Evolutionary conservation across 2,888 invertebrate species (phyloP), one percentile per base, ranked within the genome.

Genomic region (Siphlonurus alternatus): DNA sequence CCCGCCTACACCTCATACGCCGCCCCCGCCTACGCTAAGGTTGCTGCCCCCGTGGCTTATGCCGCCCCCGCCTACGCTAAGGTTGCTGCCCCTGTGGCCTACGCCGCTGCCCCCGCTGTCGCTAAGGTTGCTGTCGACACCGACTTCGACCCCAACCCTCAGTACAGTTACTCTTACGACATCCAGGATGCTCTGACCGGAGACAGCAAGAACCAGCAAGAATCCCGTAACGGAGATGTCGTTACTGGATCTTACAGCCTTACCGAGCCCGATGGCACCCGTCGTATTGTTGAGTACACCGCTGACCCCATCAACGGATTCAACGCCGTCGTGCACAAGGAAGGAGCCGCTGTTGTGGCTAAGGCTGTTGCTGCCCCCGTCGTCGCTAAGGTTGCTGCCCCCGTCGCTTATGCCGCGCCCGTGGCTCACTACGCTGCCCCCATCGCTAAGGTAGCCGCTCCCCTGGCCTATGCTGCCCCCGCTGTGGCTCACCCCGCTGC

Each of bases 21-120:
- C 2, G 63, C 74, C 74, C 25, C 77, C 76, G 72, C 75, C 61
- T 64, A 66, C 74, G 73, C n/a, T n/a, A n/a, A n/a, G n/a, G n/a
- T 70, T 75, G 19, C 66, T 76, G 18, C 77, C 76, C 67, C 61
- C 20, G 19, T 51, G 10, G 56, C 53, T 20, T 60, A 54, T n/a
- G 54, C 53, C 54, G 38, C 38, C 2, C 60, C 60, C 53, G 59
- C 60, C 25, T n/a, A 24, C 53, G 51, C 24, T 23, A 54, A 24
- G 25, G 63, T 70, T 75, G 19, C 66, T 76, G 18, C 77, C 76
- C 67, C 61, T 23, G 19, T 51, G 10, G 56, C 53, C 19, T 60
- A 54, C 18, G 54, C 53, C 54, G 63, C 54, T 38, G 38, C 38
- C 2, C 60, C 60, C 53, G 59, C 60, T 23, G 23, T 53, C 53